Evolutionary conservation across 1,140 invertebrate genomes (phyloP).

Genomic region (Dendroctonus valens): DNA sequence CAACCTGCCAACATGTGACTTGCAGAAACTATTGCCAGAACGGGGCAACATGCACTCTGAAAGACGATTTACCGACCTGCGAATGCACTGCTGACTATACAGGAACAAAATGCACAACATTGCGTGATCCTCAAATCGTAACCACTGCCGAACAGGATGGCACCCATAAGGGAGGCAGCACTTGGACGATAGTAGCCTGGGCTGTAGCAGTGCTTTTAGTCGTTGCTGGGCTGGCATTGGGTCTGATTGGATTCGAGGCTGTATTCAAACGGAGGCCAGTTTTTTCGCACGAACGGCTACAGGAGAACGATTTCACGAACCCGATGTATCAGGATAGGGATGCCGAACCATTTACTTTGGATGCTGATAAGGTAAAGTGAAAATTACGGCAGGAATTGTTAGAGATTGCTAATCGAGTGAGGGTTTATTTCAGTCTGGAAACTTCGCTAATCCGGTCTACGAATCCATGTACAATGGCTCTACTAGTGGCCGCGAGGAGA

Average conservation of each 20-base stretch:
- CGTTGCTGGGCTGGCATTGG: slow-evolving; percentile 33
- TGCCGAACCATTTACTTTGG: slow-evolving; percentile 60
- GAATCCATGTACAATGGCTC: slow-evolving; percentile 69
- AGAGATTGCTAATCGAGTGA: not conserved
- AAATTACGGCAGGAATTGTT: slow-evolving; percentile 19
- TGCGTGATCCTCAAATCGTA: slow-evolving; percentile 7
- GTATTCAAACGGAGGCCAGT: slow-evolving; percentile 56
- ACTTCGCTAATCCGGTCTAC: slow-evolving; percentile 84
- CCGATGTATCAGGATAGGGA: slow-evolving; percentile 77
- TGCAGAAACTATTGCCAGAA: slow-evolving; percentile 61
- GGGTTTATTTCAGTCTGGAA: slow-evolving; percentile 53
- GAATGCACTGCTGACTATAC: slow-evolving; percentile 21
- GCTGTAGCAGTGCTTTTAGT: slow-evolving; percentile 37
- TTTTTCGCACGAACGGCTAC: slow-evolving; percentile 75
- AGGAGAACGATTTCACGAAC: slow-evolving; percentile 77
- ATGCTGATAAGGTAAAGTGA: slow-evolving; percentile 59
- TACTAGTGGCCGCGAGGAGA: slow-evolving; percentile 54
- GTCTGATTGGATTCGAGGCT: slow-evolving; percentile 36
- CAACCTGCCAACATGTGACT: slow-evolving; percentile 46
- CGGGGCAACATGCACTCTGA: slow-evolving; percentile 50
- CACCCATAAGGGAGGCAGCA: slow-evolving; percentile 14
- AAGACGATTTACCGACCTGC: slow-evolving; percentile 2
- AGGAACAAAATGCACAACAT: slow-evolving; percentile 15
- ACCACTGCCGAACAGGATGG: not conserved
- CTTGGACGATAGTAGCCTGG: slow-evolving; percentile 33